Percentiles rank a stretch among this genome's conserved stretches.
Evolutionary conservation across 2,888 invertebrate species (phyloP).

Genomic region (Philaethria dido): DNA sequence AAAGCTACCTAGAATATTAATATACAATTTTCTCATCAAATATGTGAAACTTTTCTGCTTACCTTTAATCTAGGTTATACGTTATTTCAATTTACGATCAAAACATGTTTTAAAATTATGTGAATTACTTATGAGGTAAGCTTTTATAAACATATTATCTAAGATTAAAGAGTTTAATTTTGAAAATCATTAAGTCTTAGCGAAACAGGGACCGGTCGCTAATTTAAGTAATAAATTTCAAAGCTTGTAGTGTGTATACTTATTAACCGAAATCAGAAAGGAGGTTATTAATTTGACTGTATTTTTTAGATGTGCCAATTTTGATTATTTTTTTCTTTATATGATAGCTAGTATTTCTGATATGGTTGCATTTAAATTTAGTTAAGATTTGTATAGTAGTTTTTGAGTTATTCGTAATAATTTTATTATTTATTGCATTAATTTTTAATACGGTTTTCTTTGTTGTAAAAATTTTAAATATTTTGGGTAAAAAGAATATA

Average conservation of each 20-base stretch:
- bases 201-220: slow-evolving; percentile 9
- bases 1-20: background rate
- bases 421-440: too few species aligned
- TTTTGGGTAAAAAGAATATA: too few species aligned
- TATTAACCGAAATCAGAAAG: too few species aligned
- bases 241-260: background rate
- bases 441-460: too few species aligned
- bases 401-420: too few species aligned
- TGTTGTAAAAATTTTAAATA: too few species aligned
- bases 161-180: slow-evolving; percentile 19
- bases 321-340: too few species aligned
- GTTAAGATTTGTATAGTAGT: too few species aligned
- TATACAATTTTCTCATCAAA: background rate
- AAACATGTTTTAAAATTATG: slow-evolving; percentile 4
- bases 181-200: slow-evolving; percentile 19
- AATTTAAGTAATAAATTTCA: slow-evolving; percentile 19
- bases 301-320: too few species aligned
- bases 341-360: too few species aligned
- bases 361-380: too few species aligned
- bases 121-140: slow-evolving; percentile 5
- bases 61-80: background rate
- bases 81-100: slow-evolving; percentile 1
- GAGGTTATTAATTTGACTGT: too few species aligned
- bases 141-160: slow-evolving; percentile 22
- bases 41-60: background rate